phyloP scores from a whole-genome alignment of 2,797 vertebrate species.

The Acanthurus leucopareius region DNA sequence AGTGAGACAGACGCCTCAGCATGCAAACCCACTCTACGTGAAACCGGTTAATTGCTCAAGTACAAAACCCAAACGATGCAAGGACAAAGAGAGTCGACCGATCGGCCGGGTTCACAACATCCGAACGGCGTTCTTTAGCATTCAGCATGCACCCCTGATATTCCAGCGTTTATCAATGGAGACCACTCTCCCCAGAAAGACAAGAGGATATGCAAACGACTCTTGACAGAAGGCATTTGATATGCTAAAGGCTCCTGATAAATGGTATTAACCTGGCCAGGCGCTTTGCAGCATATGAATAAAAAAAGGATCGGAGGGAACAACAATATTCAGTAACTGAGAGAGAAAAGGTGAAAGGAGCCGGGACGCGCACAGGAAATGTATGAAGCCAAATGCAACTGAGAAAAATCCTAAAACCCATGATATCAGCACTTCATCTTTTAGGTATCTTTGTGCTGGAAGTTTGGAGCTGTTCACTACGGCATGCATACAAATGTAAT shows the following conservation, averaged over 20 bases:
- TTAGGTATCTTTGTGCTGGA: conserved; percentile 38
- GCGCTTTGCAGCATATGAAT: conserved; percentile 69
- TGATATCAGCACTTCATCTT: conserved; percentile 62
- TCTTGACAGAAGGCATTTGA: conserved; percentile 79
- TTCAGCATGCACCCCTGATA: conserved; percentile 51
- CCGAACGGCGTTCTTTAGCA: conserved; percentile 33
- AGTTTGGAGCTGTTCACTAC: conserved; percentile 39
- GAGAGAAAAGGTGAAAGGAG: conserved; percentile 38
- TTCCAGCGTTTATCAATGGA: conserved; percentile 55
- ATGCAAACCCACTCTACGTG: conserved; percentile 38
- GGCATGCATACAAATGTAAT: conserved; percentile 72
- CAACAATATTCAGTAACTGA: conserved; percentile 40
- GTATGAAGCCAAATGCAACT: conserved; percentile 32
- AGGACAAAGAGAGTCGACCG: conserved; percentile 35
- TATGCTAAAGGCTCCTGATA: conserved; percentile 78
- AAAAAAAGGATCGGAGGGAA: conserved; percentile 44
- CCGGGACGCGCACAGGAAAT: background rate
- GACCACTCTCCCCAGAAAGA: conserved; percentile 62
- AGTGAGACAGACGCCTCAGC: conserved; percentile 35
- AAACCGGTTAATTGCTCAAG: conserved; percentile 60
- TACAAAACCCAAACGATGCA: conserved; percentile 31
- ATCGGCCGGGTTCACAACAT: conserved; percentile 39
- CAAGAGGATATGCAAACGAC: conserved; percentile 78
- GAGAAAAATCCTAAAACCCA: conserved; percentile 36
- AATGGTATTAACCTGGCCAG: conserved; percentile 78